Conservation (phyloP, 2,888 invertebrate genomes). For the Diadegma fenestrale region DNA sequence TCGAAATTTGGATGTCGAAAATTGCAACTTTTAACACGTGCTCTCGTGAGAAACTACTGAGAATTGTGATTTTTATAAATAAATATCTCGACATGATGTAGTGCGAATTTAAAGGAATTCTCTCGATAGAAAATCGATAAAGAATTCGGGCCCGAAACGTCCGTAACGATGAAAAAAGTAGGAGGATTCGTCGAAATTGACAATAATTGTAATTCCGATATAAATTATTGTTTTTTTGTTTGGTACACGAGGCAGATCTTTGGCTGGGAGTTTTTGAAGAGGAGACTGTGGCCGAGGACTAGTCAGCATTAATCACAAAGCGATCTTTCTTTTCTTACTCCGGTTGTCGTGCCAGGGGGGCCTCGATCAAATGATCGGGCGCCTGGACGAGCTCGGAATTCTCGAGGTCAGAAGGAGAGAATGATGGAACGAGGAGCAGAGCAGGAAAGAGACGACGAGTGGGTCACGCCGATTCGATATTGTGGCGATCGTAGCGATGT, state of each 20-base stretch:
- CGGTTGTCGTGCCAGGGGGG: slow-evolving; percentile 47
- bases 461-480: slow-evolving; percentile 72
- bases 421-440: slow-evolving; percentile 70
- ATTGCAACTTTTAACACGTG: no score
- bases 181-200: background rate
- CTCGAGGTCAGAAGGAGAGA: slow-evolving; percentile 67
- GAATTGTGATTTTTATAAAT: no score
- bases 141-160: no score
- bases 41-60: no score
- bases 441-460: slow-evolving; percentile 22
- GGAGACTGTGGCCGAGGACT: slow-evolving; percentile 7
- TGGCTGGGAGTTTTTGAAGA: slow-evolving; percentile 16
- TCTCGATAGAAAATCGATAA: no score
- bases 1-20: no score
- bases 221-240: slow-evolving; percentile 4
- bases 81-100: no score
- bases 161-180: no score
- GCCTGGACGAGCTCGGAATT: slow-evolving; percentile 66
- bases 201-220: slow-evolving; percentile 1
- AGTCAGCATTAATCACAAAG: slow-evolving; percentile 59
- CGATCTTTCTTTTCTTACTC: slow-evolving; percentile 45
- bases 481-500: slow-evolving; percentile 75
- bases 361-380: slow-evolving; percentile 54
- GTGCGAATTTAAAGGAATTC: no score
- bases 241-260: slow-evolving; percentile 6